Evolutionary conservation across 1,140 invertebrate genomes (phyloP).

Genomic region (Saccostrea cuccullata): DNA sequence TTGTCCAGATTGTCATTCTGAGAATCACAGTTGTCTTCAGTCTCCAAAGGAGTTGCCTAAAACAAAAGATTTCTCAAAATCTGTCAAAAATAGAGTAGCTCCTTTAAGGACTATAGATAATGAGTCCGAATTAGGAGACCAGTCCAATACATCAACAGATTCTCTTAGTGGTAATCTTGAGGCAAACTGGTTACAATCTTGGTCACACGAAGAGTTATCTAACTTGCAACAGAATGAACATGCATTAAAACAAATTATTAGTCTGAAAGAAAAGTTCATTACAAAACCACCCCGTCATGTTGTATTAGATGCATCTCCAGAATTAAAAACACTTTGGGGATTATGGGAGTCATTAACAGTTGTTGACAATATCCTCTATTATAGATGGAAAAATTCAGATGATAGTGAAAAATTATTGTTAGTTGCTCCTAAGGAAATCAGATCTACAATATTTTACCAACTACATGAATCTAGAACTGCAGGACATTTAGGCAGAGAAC

Average conservation of each 20-base stretch:
- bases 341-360: constrained; percentile 34
- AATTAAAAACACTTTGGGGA: constrained; percentile 15
- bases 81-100: not conserved
- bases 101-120: not conserved
- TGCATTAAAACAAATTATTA: not conserved
- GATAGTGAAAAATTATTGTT: not conserved
- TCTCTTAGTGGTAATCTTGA: not conserved
- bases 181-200: not conserved
- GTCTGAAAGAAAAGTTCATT: not conserved
- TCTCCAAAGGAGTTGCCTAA: too few species aligned
- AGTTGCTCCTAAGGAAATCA: constrained; percentile 50
- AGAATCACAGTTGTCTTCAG: not conserved
- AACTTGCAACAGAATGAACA: not conserved
- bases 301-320: constrained; percentile 9
- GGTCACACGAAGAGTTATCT: not conserved
- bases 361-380: constrained; percentile 5
- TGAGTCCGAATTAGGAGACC: not conserved
- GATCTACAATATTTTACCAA: constrained; percentile 47
- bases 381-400: not conserved
- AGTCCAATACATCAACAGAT: not conserved
- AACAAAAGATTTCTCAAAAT: not conserved
- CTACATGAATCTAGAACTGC: constrained; percentile 44
- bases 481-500: constrained; percentile 54
- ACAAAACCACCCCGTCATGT: not conserved
- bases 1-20: constrained; percentile 25